phyloP scores from a whole-genome alignment of 2,797 vertebrate genomes.

The Discoglossus pictus region DNA sequence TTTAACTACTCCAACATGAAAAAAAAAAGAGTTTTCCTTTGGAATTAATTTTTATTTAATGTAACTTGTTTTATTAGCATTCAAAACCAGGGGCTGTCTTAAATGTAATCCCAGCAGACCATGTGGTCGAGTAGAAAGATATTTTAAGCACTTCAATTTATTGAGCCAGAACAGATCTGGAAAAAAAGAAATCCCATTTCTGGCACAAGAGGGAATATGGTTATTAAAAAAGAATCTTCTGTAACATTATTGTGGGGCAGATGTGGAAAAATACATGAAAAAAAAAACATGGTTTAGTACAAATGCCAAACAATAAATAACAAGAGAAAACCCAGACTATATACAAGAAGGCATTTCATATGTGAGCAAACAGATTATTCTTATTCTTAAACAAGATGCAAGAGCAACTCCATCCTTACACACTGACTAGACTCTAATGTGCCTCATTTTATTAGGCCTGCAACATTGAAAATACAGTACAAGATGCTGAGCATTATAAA shows the following conservation, averaged over 20 bases:
- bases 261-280: conserved; percentile 8
- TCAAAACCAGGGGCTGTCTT: neutral
- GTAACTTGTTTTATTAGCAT: too few relatives aligned
- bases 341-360: conserved; percentile 19
- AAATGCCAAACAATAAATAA: conserved; percentile 16
- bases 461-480: too few relatives aligned
- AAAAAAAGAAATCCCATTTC: neutral
- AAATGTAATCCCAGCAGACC: conserved; percentile 6
- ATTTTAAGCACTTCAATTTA: neutral
- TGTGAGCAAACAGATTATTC: conserved; percentile 8
- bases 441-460: too few relatives aligned
- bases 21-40: too few relatives aligned
- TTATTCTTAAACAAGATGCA: neutral
- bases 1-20: too few relatives aligned
- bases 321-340: conserved; percentile 24
- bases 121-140: neutral
- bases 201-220: neutral
- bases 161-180: neutral
- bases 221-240: neutral
- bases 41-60: too few relatives aligned
- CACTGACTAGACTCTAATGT: too few relatives aligned
- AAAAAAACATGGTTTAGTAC: conserved; percentile 7
- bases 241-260: conserved; percentile 2
- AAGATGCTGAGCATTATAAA: too few relatives aligned
- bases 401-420: too few relatives aligned